These are phyloP conservation scores for Molothrus ater DNA, from an alignment of 2,797 vertebrate genomes.

Conservation along the genomic window DNA sequence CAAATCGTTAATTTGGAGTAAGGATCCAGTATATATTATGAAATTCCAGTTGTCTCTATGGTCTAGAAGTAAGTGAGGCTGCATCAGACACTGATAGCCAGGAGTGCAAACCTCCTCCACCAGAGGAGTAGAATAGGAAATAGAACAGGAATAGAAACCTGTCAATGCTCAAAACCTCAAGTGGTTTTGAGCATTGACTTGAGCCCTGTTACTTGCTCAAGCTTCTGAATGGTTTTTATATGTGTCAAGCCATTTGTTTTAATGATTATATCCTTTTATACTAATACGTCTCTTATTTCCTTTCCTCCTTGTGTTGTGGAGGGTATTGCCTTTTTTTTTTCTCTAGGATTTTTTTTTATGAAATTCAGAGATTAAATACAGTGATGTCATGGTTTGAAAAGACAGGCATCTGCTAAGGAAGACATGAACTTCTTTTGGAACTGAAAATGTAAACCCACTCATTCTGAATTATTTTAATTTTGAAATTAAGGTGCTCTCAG, in stretches of 20 bases:
- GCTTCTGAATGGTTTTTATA: not conserved
- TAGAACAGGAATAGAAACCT: not conserved
- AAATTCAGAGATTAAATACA: not conserved
- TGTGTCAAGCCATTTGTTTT: not conserved
- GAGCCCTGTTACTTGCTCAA: not conserved
- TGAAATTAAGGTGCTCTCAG: not conserved
- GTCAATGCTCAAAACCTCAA: too few relatives aligned
- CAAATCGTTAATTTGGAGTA: not conserved
- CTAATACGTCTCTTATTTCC: not conserved
- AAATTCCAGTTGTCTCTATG: not conserved
- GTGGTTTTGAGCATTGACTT: not conserved
- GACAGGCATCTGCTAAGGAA: not conserved
- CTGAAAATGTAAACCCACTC: not conserved
- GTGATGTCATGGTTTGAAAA: not conserved
- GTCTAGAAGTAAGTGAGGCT: not conserved
- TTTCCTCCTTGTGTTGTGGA: not conserved
- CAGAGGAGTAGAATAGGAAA: not conserved
- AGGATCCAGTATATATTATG: not conserved
- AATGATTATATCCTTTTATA: not conserved
- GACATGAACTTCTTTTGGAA: not conserved
- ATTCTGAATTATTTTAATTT: not conserved
- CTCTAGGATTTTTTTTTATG: not conserved
- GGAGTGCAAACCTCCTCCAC: not conserved
- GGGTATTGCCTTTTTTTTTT: not conserved
- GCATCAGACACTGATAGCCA: not conserved